These are phyloP conservation scores for Pteria penguin DNA, from an alignment of 2,888 invertebrate genomes.

Conservation along the genomic window DNA sequence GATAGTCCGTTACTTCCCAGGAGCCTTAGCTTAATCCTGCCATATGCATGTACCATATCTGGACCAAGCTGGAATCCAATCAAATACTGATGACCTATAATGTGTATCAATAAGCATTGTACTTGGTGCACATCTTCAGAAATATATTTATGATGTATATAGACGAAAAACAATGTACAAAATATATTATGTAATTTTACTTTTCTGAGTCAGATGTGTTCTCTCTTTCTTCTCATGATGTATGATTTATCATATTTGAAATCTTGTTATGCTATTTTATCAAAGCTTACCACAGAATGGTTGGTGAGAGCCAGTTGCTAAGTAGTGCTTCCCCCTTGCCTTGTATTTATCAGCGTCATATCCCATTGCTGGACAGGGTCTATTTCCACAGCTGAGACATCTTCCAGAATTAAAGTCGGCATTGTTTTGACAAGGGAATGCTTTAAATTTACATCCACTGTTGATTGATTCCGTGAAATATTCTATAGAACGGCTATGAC, in stretches of 20 bases:
- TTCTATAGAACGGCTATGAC: conserved; percentile 58
- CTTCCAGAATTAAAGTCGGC: conserved; percentile 42
- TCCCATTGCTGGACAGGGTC: conserved; percentile 57
- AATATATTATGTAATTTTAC: too few species aligned
- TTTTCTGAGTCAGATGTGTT: too few species aligned
- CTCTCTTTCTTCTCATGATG: too few species aligned
- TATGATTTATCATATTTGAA: not conserved
- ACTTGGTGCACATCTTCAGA: not conserved
- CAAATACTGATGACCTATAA: conserved; percentile 57
- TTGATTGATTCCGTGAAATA: conserved; percentile 63
- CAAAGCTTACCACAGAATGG: conserved; percentile 57
- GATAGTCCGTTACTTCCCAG: conserved; percentile 47
- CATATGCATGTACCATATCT: conserved; percentile 43
- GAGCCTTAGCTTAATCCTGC: conserved; percentile 45
- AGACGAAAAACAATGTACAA: too few species aligned
- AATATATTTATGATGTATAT: too few species aligned
- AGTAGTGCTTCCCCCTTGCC: conserved; percentile 56
- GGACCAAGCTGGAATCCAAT: conserved; percentile 52
- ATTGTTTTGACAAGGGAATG: conserved; percentile 52
- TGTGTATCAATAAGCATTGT: not conserved
- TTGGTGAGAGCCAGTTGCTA: conserved; percentile 45
- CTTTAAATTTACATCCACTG: conserved; percentile 51
- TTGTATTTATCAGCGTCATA: conserved; percentile 49
- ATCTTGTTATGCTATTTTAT: too few species aligned
- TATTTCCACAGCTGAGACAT: conserved; percentile 50